Evolutionary conservation across 2,888 invertebrate species (phyloP), one percentile per base, ranked within the genome.

Genomic region (Sepioteuthis lessoniana): DNA sequence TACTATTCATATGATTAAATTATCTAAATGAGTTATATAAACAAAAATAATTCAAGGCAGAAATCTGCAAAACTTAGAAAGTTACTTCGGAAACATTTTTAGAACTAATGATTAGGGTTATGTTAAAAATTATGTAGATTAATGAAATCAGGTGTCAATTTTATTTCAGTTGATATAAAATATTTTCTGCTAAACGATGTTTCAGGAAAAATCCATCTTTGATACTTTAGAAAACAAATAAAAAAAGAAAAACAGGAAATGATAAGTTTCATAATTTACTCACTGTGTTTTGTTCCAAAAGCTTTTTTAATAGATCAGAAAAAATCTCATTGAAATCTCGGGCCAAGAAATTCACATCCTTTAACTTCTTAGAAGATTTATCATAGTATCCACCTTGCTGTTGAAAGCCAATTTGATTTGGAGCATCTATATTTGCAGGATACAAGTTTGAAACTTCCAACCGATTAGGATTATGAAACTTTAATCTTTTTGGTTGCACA

Each of bases 401-500:
- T 46, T 93, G 38, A 93, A 60, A n/a, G 60, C 90, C 42, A 90
- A 38, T 35, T 94, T 94, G 47, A 91, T 90, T 92, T 94, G 50
- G n/a, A 92, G 35, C 7, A 35, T 60, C 93, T 42, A 37, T 7
- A 31, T 38, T 37, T 21, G 42, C 90, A 25, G 31, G 42, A 55
- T 93, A 91, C 90, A 90, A 60, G 42, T 47, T 94, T 46, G 76
- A 91, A 13, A 37, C 93, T 60, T 50, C 94, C 38, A 90, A 46
- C 46, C 90, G 93, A 19, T 47, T 92, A 8, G 94, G 94, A 25
- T 93, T 91, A 42, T 21, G 55, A n/a, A 94, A 91, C 47, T 94
- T 94, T 31, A 94, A 93, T 60, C 93, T 94, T 8, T 94, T 93
- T 21, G 94, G 94, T 60, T 94, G 94, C 25, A 95, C 95, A 35